A percentile compares a stretch with the other conserved stretches of the same genome.
Evolutionary conservation across 2,888 invertebrate species (phyloP).

Genomic region (Drosophila borborema): DNA sequence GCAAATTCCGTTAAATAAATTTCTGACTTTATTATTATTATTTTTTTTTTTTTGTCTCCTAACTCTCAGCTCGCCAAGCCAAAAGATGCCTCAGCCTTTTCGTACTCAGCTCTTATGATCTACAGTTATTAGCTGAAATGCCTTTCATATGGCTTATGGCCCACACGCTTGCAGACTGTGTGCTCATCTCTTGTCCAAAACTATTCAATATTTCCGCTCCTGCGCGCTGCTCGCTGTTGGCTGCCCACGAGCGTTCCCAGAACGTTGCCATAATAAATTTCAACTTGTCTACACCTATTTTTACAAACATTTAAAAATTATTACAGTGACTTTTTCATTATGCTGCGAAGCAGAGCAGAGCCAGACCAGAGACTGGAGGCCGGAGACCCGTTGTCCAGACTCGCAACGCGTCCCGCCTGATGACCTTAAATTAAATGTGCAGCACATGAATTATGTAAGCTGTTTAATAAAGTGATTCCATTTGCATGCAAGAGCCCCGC

Average conservation of each 20-base stretch:
- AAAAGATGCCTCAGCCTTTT: not conserved
- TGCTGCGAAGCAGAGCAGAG: constrained; percentile 42
- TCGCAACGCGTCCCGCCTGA: constrained; percentile 51
- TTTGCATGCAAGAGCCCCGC: constrained; percentile 81
- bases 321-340: constrained; percentile 81
- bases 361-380: constrained; percentile 5
- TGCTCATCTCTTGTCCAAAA: constrained; percentile 63
- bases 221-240: constrained; percentile 22
- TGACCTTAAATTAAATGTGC: constrained; percentile 84
- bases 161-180: constrained; percentile 29
- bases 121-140: constrained; percentile 36
- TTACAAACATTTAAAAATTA: constrained; percentile 81
- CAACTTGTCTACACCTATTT: constrained; percentile 83
- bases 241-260: constrained; percentile 60
- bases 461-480: constrained; percentile 83
- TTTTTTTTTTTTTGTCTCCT: no score
- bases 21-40: no score
- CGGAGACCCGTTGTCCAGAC: constrained; percentile 37
- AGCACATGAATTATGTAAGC: constrained; percentile 84
- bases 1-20: not conserved
- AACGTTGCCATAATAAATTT: constrained; percentile 79
- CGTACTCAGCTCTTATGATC: constrained; percentile 8
- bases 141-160: constrained; percentile 14
- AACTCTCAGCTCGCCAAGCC: not conserved
- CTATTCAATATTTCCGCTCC: constrained; percentile 60